phyloP scores from a whole-genome alignment of 2,888 invertebrate genomes.

The Meloe dianella region DNA sequence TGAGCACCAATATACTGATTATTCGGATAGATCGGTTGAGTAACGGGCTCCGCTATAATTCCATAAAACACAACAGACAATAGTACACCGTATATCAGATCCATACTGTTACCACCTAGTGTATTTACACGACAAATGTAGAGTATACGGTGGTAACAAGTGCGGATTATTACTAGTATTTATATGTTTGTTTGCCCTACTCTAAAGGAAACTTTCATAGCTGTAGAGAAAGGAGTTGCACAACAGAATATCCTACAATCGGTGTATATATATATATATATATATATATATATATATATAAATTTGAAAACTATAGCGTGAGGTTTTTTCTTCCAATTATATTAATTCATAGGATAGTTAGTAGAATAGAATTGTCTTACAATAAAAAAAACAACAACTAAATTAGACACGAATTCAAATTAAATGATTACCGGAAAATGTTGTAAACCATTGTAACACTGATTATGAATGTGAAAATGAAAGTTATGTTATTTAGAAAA shows the following conservation, averaged over 20 bases:
- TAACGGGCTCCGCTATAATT: slow-evolving; percentile 39
- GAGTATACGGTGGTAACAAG: slow-evolving; percentile 30
- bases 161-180: slow-evolving; percentile 35
- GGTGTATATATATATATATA: too few species aligned
- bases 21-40: slow-evolving; percentile 45
- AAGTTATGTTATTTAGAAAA: not conserved
- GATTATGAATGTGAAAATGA: not conserved
- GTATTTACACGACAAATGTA: slow-evolving; percentile 25
- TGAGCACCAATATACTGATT: slow-evolving; percentile 43
- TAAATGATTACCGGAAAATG: not conserved
- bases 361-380: not conserved
- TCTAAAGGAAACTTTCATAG: slow-evolving; percentile 30
- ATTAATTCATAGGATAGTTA: not conserved
- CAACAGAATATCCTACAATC: slow-evolving; percentile 20
- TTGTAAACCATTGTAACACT: not conserved
- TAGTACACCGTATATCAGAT: slow-evolving; percentile 35
- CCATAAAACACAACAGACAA: slow-evolving; percentile 35
- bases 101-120: slow-evolving; percentile 25
- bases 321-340: slow-evolving; percentile 1
- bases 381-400: not conserved
- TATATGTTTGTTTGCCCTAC: slow-evolving; percentile 39
- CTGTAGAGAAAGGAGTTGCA: slow-evolving; percentile 39
- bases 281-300: too few species aligned
- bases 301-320: slow-evolving; percentile 1
- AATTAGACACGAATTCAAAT: not conserved